A percentile compares a stretch with the other conserved stretches of the same genome.
Conservation (phyloP, 1,140 invertebrate genomes). For the Ditylenchus dipsaci region DNA sequence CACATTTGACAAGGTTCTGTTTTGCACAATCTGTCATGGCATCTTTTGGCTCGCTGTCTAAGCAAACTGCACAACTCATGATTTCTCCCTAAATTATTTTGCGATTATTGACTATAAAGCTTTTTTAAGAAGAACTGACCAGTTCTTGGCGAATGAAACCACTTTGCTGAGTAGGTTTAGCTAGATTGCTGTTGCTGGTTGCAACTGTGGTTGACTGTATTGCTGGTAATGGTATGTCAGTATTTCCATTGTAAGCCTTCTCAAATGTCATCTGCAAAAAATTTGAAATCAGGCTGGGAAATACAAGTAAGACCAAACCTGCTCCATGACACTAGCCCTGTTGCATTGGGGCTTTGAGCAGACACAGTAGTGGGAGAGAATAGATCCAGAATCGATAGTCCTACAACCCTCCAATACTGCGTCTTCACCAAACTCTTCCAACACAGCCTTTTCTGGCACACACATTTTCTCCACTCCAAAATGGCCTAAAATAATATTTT, state of each 20-base stretch:
- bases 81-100: conserved; percentile 11
- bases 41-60: conserved; percentile 17
- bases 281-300: background rate
- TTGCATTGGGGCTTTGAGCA: conserved; percentile 42
- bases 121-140: background rate
- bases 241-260: background rate
- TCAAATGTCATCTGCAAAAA: background rate
- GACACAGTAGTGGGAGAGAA: conserved; percentile 31
- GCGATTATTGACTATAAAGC: background rate
- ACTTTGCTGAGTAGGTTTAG: conserved; percentile 10
- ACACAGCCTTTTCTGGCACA: conserved; percentile 27
- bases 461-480: conserved; percentile 49
- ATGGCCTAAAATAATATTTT: conserved; percentile 21
- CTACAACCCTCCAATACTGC: conserved; percentile 29
- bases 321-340: conserved; percentile 26
- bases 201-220: too few relatives aligned
- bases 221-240: background rate
- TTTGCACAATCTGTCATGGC: conserved; percentile 22
- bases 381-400: conserved; percentile 18
- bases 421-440: conserved; percentile 31
- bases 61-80: conserved; percentile 9
- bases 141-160: background rate
- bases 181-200: conserved; percentile 6
- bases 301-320: conserved; percentile 10
- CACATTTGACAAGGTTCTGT: conserved; percentile 9